These are phyloP conservation scores for Holothuria leucospilota DNA, from an alignment of 53 echinoderm and acorn worm genomes.

Conservation along the genomic window DNA sequence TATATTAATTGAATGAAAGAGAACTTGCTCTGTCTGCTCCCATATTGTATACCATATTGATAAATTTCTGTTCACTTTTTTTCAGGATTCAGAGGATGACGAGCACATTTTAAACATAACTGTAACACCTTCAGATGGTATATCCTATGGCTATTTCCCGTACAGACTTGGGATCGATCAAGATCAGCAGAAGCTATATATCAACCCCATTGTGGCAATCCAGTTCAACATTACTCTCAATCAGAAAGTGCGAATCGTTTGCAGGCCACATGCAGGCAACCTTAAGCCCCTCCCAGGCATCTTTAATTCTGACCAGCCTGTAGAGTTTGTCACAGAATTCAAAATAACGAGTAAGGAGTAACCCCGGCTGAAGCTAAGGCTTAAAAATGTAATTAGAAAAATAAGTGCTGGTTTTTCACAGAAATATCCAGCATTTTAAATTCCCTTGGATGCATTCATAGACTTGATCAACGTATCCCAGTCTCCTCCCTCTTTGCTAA, in stretches of 20 bases:
- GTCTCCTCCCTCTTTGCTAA: no score
- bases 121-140: conserved; percentile 44
- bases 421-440: no score
- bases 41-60: no score
- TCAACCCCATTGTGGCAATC: conserved; percentile 65
- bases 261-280: conserved; percentile 15
- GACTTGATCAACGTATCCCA: no score
- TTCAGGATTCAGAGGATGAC: background rate
- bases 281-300: conserved; percentile 20
- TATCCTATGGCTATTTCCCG: conserved; percentile 69
- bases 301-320: conserved; percentile 18
- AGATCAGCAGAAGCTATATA: conserved; percentile 27
- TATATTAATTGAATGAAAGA: no score
- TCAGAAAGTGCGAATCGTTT: conserved; percentile 19
- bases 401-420: no score
- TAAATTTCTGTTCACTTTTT: background rate
- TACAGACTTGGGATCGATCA: conserved; percentile 49
- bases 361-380: conserved; percentile 22
- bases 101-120: background rate
- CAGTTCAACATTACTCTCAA: conserved; percentile 17
- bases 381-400: no score
- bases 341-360: background rate
- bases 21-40: no score
- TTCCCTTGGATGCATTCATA: no score
- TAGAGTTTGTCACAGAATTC: conserved; percentile 30